These are phyloP conservation scores for Heliconius ethilla DNA, from an alignment of 2,888 invertebrate genomes.

Conservation along the genomic window DNA sequence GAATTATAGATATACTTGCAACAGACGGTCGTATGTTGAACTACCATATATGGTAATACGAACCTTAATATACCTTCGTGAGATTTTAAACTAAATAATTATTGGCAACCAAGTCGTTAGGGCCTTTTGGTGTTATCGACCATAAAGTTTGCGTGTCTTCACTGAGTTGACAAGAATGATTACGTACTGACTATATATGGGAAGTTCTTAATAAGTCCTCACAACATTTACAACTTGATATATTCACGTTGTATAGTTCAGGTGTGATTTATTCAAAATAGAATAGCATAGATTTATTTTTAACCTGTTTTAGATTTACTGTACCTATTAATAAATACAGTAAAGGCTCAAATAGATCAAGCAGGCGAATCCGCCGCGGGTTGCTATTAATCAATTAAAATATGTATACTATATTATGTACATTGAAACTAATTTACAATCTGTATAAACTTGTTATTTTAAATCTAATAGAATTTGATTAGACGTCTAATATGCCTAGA, in stretches of 20 bases:
- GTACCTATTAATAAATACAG: too few species aligned
- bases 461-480: too few species aligned
- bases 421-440: not conserved
- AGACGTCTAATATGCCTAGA: too few species aligned
- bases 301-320: slow-evolving; percentile 15
- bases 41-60: slow-evolving; percentile 8
- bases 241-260: slow-evolving; percentile 1
- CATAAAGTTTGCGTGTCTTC: slow-evolving; percentile 50
- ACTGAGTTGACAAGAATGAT: slow-evolving; percentile 74
- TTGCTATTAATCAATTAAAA: not conserved
- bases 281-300: not conserved
- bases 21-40: slow-evolving; percentile 51
- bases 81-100: slow-evolving; percentile 22
- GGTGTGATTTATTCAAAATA: slow-evolving; percentile 2
- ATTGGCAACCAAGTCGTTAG: slow-evolving; percentile 25
- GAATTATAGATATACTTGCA: slow-evolving; percentile 52
- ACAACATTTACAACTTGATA: slow-evolving; percentile 69
- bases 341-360: not conserved
- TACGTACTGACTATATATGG: slow-evolving; percentile 61
- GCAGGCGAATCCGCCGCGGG: not conserved
- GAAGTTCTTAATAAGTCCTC: slow-evolving; percentile 77
- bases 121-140: slow-evolving; percentile 41
- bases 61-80: slow-evolving; percentile 19
- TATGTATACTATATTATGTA: too few species aligned
- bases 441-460: not conserved